Evolutionary conservation across 2,888 invertebrate species (phyloP).

Genomic region (Caenorhabditis panamensis): DNA sequence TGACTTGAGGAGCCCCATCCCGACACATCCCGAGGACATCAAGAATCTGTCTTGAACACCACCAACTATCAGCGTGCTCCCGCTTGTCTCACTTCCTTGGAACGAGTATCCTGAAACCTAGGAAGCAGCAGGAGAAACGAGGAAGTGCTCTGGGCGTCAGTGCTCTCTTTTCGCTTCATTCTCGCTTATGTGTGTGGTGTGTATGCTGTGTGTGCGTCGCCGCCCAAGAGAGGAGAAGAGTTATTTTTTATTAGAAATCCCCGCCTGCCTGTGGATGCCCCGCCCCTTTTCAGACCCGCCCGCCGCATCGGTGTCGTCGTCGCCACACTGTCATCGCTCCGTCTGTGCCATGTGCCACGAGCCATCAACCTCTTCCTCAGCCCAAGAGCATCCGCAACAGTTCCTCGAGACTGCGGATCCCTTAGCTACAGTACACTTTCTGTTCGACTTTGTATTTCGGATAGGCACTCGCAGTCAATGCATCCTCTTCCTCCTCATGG

Average conservation of each 20-base stretch:
- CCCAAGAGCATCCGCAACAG: neutral
- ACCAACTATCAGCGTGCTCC: neutral
- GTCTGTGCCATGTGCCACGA: conserved; percentile 49
- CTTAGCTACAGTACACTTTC: conserved; percentile 40
- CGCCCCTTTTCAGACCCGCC: conserved; percentile 36
- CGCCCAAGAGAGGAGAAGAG: conserved; percentile 45
- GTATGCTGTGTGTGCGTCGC: conserved; percentile 49
- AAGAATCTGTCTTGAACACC: conserved; percentile 27
- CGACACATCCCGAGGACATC: conserved; percentile 15
- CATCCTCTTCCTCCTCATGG: conserved; percentile 30
- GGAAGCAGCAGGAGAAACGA: conserved; percentile 30
- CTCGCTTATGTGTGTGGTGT: conserved; percentile 49
- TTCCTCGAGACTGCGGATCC: conserved; percentile 6
- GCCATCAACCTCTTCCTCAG: conserved; percentile 41
- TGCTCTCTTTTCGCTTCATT: conserved; percentile 58
- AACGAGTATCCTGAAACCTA: conserved; percentile 34
- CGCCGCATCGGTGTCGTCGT: conserved; percentile 8
- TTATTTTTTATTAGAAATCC: conserved; percentile 61
- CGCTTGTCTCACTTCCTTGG: conserved; percentile 3
- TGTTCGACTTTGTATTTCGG: conserved; percentile 34
- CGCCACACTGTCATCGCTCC: conserved; percentile 33
- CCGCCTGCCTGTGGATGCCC: conserved; percentile 44
- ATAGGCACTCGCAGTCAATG: conserved; percentile 43
- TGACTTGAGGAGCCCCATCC: neutral
- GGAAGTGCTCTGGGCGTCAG: conserved; percentile 60